phyloP scores from a whole-genome alignment of 2,113 vertebrate genomes.

The Corydoras maculifer region DNA sequence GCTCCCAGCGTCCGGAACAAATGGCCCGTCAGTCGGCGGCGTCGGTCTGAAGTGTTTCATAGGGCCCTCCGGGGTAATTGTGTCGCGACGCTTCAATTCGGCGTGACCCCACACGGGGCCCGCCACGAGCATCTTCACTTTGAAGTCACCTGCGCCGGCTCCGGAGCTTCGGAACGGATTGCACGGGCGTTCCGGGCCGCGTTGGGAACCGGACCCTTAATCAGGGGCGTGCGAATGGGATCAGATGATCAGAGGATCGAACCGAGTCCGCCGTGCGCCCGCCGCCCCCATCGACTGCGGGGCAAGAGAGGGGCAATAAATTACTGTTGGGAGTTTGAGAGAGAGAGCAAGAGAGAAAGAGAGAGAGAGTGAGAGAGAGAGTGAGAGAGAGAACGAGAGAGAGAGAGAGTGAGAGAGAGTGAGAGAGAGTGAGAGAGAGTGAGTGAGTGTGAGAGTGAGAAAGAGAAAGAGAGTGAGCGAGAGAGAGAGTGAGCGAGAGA shows the following conservation, averaged over 20 bases:
- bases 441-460: neutral
- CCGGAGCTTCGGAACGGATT: neutral
- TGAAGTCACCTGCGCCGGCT: neutral
- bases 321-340: slow-evolving; percentile 40
- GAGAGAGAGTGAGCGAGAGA: neutral
- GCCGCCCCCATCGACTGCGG: slow-evolving; percentile 42
- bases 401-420: slow-evolving; percentile 22
- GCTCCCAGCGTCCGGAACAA: too few relatives aligned
- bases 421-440: slow-evolving; percentile 23
- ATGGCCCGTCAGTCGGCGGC: too few relatives aligned
- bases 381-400: neutral
- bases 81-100: neutral
- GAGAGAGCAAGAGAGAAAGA: slow-evolving; percentile 5
- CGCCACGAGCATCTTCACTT: neutral
- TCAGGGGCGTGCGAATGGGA: slow-evolving; percentile 39
- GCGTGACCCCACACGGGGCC: neutral
- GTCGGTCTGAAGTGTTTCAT: neutral
- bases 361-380: neutral
- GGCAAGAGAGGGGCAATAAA: slow-evolving; percentile 48
- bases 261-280: slow-evolving; percentile 30
- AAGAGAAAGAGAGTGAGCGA: slow-evolving; percentile 13
- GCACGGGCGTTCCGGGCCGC: neutral
- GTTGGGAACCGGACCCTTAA: slow-evolving; percentile 35
- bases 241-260: slow-evolving; percentile 50
- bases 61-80: neutral